A percentile compares a stretch with the other conserved stretches of the same genome.
phyloP scores from a whole-genome alignment of 2,888 invertebrate genomes.

The Tortrix viridana region DNA sequence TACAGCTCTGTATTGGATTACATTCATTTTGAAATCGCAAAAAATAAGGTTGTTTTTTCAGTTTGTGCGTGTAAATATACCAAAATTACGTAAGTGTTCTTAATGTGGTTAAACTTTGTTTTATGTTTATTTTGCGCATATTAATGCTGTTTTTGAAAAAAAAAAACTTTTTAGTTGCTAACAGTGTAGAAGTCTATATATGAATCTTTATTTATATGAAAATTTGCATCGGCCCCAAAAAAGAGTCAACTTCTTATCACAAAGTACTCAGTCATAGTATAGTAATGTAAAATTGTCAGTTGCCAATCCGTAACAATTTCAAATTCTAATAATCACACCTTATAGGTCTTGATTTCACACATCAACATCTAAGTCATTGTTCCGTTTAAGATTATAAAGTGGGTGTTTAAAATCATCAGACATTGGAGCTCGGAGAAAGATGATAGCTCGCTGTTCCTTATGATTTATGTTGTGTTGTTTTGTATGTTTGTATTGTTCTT shows the following conservation, averaged over 20 bases:
- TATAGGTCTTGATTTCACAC: constrained; percentile 51
- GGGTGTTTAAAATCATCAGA: constrained; percentile 82
- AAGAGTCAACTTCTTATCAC: too few species aligned
- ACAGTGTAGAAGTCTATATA: too few species aligned
- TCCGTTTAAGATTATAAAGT: constrained; percentile 71
- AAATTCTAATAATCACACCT: constrained; percentile 22
- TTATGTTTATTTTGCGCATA: neutral
- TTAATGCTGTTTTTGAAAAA: too few species aligned
- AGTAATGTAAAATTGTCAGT: too few species aligned
- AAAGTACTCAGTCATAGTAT: too few species aligned
- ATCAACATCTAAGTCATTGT: constrained; percentile 62
- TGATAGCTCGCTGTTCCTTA: constrained; percentile 68
- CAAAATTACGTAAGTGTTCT: neutral
- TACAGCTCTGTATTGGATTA: constrained; percentile 63
- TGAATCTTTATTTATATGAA: too few species aligned
- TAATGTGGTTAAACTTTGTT: neutral
- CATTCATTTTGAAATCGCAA: constrained; percentile 56
- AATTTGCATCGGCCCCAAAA: too few species aligned
- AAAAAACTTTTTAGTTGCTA: too few species aligned
- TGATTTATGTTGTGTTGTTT: constrained; percentile 79
- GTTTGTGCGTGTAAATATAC: constrained; percentile 37
- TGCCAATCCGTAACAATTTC: neutral
- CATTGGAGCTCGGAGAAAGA: constrained; percentile 71
- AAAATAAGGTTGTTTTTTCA: constrained; percentile 43
- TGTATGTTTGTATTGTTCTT: constrained; percentile 73